Conservation (phyloP, 2,888 invertebrate species). For the Ctenicera cuprea region DNA sequence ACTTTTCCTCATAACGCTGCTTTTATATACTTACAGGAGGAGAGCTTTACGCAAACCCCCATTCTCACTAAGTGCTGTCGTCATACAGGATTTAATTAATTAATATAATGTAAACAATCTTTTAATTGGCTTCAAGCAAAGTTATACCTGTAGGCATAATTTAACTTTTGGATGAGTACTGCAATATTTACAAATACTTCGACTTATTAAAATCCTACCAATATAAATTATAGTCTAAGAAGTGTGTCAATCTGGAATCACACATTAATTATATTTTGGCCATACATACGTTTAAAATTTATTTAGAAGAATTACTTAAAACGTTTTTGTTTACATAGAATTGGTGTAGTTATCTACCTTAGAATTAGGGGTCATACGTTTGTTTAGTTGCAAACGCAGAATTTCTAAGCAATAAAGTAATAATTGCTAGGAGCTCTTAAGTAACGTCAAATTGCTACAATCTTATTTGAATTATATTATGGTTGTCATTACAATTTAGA, state of each 20-base stretch:
- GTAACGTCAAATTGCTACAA: too few relatives aligned
- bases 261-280: too few relatives aligned
- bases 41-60: conserved; percentile 46
- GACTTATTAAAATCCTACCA: neutral
- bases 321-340: too few relatives aligned
- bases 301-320: too few relatives aligned
- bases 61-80: conserved; percentile 35
- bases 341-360: too few relatives aligned
- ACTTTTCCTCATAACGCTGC: conserved; percentile 30
- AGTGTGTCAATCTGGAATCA: neutral
- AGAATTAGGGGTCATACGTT: too few relatives aligned
- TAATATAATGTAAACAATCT: conserved; percentile 44
- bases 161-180: conserved; percentile 41
- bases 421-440: too few relatives aligned
- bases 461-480: too few relatives aligned
- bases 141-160: conserved; percentile 39
- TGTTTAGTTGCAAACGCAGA: too few relatives aligned
- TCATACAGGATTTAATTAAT: conserved; percentile 44
- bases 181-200: conserved; percentile 21
- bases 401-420: too few relatives aligned
- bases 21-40: conserved; percentile 47
- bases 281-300: too few relatives aligned
- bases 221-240: neutral
- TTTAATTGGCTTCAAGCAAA: conserved; percentile 49
- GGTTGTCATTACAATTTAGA: too few relatives aligned